Evolutionary conservation across 2,113 vertebrate species (phyloP), one percentile per base, ranked within the genome.

Genomic region (Notothenia rossii): DNA sequence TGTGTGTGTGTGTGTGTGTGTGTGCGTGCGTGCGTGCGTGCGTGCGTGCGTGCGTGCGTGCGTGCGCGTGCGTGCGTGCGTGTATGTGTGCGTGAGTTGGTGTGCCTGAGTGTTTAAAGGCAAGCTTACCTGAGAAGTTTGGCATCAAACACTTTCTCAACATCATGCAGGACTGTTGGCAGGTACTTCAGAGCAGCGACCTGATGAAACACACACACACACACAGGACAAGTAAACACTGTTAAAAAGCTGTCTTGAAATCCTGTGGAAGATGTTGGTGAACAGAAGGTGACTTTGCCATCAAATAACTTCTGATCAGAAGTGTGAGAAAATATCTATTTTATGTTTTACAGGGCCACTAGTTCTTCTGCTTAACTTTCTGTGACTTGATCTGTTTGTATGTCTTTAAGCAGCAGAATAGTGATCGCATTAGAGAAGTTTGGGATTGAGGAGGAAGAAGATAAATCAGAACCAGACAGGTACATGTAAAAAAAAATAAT

Each of bases 121-220:
- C 46, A 65, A 67, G 74, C 89, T 87, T 81, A 99, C 98, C 98
- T 99, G 81, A 99, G 96, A 84, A 99, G 94, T 90, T 94, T 97
- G 43, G 95, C 96, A 93, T 99, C 96, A 90, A 99, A 99, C 75
- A 99, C 97, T 7, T 87, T 98, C 93, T 98, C 98, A 59, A 99
- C 98, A 80, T 99, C 98, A 0, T 98, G 97, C 66, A 99, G 95
- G 69, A 99, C 97, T 10, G 97, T 96, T 0, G 98, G 98, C 65
- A 99, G 95, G 82, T 98, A 99, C 93, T 99, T 99, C 94, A 99
- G 94, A 89, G 98, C 98, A 45, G 98, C 98, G 73, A 99, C 97
- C 98, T 99, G 83, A 61, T 90, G 58, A 64, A 73, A 91, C 3
- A 88, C 5, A 86, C 60, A 84, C 3, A 86, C 60, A 84, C 3